Evolutionary conservation across 2,888 invertebrate genomes (phyloP), one percentile per base, ranked within the genome.

Genomic region (Drosophila kanekoi): DNA sequence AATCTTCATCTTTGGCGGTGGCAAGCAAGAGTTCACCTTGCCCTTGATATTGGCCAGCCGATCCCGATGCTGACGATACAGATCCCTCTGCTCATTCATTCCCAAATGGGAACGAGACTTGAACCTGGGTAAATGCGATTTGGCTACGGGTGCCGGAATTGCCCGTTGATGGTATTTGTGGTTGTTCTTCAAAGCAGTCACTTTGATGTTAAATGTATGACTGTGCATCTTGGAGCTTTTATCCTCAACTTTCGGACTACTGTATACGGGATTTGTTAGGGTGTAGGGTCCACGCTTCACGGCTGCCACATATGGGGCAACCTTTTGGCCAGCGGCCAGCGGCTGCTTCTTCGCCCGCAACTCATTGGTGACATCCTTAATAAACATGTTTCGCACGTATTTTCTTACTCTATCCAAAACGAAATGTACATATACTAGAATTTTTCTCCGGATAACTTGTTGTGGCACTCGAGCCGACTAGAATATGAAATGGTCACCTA

Each of bases 21-120:
- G 89, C 20, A 81, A 60, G 13, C 78, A 79, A 4, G 76, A 52
- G 52, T 76, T 68, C 0, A 76, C 79, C 60, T 90, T 79, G 20
- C 91, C 88, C 53, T 88, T 89, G 40, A 89, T 81, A 9, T 88
- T 80, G 23, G 83, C 78, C 49, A 90, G 61, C 0, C 90, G 87
- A 49, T 78, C 72, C 1, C 85, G 85, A 58, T 90, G 90, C 67
- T 87, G 83, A 0, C 72, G 73, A 44, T 90, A 90, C 16, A 82
- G 43, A 45, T 84, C 74, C 23, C 82, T 53, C 35, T 89, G 84
- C 47, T 87, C 81, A 18, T 71, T 70, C 10, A 57, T 28, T 2
- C 37, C 63, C 48, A 86, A 11, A 20, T 66, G 67, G 2, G 89
- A 79, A 2, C 74, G 66, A 0, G 79, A 73, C 3, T 68, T 78